A percentile compares a stretch with the other conserved stretches of the same genome.
These are phyloP conservation scores for Bactericera cockerelli DNA, from an alignment of 1,140 invertebrate genomes.

Conservation along the genomic window DNA sequence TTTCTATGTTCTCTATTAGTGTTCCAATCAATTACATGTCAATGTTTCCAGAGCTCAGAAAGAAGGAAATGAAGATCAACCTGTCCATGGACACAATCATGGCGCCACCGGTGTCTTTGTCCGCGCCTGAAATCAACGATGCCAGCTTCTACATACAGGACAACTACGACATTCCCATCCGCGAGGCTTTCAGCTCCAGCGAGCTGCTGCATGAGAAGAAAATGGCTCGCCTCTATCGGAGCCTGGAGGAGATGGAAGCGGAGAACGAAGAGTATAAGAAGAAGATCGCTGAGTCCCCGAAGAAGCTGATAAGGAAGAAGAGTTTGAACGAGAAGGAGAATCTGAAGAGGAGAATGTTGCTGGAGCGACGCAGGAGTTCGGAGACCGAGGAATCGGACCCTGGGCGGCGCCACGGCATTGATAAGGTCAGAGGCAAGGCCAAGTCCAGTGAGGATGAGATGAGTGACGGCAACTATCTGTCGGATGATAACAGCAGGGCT, in stretches of 20 bases:
- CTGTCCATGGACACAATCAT: slow-evolving; percentile 27
- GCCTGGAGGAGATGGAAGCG: slow-evolving; percentile 50
- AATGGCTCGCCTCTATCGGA: slow-evolving; percentile 61
- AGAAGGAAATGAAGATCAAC: slow-evolving; percentile 1
- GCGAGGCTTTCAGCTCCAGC: slow-evolving; percentile 60
- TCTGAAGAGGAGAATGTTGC: neutral
- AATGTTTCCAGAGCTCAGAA: slow-evolving; percentile 8
- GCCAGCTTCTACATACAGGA: slow-evolving; percentile 19
- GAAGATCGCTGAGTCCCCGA: neutral
- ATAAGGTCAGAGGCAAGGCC: neutral
- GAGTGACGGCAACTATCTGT: neutral
- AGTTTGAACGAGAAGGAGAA: neutral
- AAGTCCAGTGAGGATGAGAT: slow-evolving; percentile 1
- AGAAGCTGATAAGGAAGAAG: neutral
- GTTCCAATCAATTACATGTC: no score
- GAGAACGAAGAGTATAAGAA: slow-evolving; percentile 27
- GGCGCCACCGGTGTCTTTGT: slow-evolving; percentile 59
- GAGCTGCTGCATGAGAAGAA: slow-evolving; percentile 61
- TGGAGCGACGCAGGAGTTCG: neutral
- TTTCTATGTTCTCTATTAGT: no score
- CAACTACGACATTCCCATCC: slow-evolving; percentile 32
- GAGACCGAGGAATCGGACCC: slow-evolving; percentile 7
- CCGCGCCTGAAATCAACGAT: slow-evolving; percentile 54
- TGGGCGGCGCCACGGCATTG: slow-evolving; percentile 11
- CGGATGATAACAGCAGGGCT: neutral